Conservation (phyloP, 2,888 invertebrate species). For the Polyommatus icarus region DNA sequence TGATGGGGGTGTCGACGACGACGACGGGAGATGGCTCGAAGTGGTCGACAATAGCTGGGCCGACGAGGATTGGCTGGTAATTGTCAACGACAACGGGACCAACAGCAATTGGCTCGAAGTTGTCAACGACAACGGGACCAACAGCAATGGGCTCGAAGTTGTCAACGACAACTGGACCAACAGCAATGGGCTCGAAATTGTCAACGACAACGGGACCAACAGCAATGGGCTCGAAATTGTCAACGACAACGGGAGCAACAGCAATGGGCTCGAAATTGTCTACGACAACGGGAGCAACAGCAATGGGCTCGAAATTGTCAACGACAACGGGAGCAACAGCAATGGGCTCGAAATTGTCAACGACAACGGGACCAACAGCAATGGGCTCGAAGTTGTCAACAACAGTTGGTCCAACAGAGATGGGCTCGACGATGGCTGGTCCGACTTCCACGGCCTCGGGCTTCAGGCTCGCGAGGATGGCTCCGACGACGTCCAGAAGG, state of each 20-base stretch:
- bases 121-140: conserved; percentile 39
- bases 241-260: neutral
- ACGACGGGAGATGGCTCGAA: conserved; percentile 10
- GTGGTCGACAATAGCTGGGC: conserved; percentile 11
- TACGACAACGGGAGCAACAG: neutral
- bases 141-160: conserved; percentile 25
- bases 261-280: neutral
- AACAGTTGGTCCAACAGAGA: conserved; percentile 39
- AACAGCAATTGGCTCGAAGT: conserved; percentile 34
- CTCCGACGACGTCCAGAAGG: conserved; percentile 25
- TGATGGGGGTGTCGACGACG: neutral
- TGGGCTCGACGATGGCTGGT: conserved; percentile 32
- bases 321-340: conserved; percentile 38
- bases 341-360: conserved; percentile 36
- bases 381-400: conserved; percentile 34
- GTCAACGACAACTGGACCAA: conserved; percentile 28
- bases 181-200: neutral
- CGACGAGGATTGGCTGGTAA: conserved; percentile 22
- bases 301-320: conserved; percentile 5
- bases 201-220: conserved; percentile 12
- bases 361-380: conserved; percentile 36
- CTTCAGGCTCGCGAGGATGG: conserved; percentile 29
- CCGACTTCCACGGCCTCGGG: conserved; percentile 39
- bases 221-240: neutral
- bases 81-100: conserved; percentile 37